phyloP scores from a whole-genome alignment of 2,113 vertebrate genomes.

The Gnathonemus longibarbis region DNA sequence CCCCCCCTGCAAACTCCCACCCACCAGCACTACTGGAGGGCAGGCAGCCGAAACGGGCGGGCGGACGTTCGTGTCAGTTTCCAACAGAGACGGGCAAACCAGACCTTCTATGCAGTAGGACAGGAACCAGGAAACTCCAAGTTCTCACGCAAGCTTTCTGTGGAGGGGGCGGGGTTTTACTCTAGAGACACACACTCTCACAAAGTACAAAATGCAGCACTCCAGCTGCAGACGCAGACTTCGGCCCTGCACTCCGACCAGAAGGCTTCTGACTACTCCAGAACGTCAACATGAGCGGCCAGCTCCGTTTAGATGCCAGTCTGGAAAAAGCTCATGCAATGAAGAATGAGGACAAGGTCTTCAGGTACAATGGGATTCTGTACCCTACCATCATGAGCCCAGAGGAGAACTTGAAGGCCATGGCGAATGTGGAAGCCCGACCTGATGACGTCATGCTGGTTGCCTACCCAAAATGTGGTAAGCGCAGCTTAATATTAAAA shows the following conservation, averaged over 20 bases:
- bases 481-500: conserved; percentile 33
- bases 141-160: conserved; percentile 26
- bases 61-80: background rate
- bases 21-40: background rate
- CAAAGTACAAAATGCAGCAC: background rate
- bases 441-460: conserved; percentile 62
- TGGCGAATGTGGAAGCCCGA: conserved; percentile 52
- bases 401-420: conserved; percentile 46
- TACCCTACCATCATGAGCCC: conserved; percentile 56
- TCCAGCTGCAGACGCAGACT: background rate
- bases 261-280: background rate
- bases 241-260: background rate
- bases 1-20: background rate
- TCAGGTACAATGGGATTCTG: conserved; percentile 54
- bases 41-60: background rate
- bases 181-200: background rate
- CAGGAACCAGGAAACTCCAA: conserved; percentile 8
- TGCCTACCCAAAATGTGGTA: conserved; percentile 73
- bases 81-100: conserved; percentile 9
- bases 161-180: background rate
- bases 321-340: conserved; percentile 22
- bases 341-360: conserved; percentile 52
- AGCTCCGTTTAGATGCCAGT: background rate
- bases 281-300: background rate
- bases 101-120: background rate